These are phyloP conservation scores for Numenius arquata DNA, from an alignment of 2,113 vertebrate genomes.

Conservation along the genomic window DNA sequence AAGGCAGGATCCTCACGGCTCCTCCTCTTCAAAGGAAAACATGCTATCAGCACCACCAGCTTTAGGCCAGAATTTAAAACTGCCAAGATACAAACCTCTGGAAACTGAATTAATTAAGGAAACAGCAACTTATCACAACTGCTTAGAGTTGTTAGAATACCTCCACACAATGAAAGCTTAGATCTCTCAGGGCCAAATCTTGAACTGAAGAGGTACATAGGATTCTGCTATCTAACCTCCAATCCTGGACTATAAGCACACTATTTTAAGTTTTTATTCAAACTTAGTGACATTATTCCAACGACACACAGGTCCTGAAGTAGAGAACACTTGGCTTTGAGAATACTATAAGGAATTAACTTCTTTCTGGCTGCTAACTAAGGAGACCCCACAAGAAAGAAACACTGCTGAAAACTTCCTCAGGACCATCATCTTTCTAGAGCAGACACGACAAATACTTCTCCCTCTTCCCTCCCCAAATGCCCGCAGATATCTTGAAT, in stretches of 20 bases:
- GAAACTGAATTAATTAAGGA: neutral
- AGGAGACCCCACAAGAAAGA: neutral
- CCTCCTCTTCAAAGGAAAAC: neutral
- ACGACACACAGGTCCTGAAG: neutral
- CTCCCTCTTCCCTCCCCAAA: neutral
- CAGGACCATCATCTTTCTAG: neutral
- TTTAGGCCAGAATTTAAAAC: conserved; percentile 22
- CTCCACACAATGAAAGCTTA: neutral
- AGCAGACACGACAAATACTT: neutral
- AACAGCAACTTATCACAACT: neutral
- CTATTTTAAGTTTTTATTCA: neutral
- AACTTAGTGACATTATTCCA: neutral
- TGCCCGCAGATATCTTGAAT: neutral
- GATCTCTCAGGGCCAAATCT: neutral
- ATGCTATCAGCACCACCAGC: neutral
- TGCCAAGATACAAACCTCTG: conserved; percentile 22
- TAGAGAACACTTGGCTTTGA: neutral
- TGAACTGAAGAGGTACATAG: neutral
- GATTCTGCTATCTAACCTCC: neutral
- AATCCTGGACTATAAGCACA: neutral
- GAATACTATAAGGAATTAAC: neutral
- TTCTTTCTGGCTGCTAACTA: neutral
- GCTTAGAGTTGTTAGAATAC: neutral
- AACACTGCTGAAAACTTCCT: neutral
- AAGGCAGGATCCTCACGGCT: neutral